phyloP scores from a whole-genome alignment of 1,140 invertebrate species.

The Bombyx mandarina region DNA sequence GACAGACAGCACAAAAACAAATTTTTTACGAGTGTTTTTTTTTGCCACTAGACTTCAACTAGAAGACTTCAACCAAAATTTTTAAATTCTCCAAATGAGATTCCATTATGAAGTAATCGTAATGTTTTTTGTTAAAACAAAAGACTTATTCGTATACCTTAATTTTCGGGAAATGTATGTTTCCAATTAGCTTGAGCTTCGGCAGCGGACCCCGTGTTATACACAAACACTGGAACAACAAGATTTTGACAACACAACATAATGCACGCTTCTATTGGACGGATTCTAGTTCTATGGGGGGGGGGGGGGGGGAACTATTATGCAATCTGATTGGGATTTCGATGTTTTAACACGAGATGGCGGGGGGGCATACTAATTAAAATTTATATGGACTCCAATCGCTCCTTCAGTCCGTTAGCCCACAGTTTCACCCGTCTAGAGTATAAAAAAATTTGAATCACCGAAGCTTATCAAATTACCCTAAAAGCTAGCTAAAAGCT shows the following conservation, averaged over 20 bases:
- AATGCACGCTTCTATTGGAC: background rate
- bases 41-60: background rate
- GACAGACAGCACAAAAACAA: background rate
- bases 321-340: too few species aligned
- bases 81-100: background rate
- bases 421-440: too few species aligned
- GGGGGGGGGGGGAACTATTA: too few species aligned
- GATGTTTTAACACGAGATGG: too few species aligned
- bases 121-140: background rate
- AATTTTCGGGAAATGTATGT: conserved; percentile 43
- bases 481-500: too few species aligned
- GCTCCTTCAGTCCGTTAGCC: too few species aligned
- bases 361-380: too few species aligned
- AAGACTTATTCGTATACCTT: conserved; percentile 21
- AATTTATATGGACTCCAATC: too few species aligned
- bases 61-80: background rate
- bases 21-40: background rate
- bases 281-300: background rate
- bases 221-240: conserved; percentile 39
- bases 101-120: background rate
- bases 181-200: conserved; percentile 40
- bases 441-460: too few species aligned
- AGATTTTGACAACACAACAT: background rate
- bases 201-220: conserved; percentile 38
- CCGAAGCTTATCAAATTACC: too few species aligned